Base-by-base conservation (phyloP, 1,140 invertebrate genomes). In the Papilio helenus region DNA sequence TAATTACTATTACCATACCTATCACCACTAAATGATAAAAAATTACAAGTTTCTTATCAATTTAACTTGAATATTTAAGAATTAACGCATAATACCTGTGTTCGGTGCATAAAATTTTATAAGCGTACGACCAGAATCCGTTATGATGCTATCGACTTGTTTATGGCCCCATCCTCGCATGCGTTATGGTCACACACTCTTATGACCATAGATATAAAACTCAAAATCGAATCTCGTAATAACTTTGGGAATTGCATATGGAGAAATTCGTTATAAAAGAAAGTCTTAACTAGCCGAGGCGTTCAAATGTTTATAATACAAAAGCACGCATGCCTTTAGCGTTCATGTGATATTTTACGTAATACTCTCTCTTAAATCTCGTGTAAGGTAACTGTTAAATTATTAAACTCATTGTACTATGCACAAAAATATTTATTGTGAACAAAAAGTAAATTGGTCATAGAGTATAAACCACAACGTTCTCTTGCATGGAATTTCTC, bases 191-290 rank as follows among this genome's bases (percentile, higher is more conserved):
- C 61, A 34, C 61, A 29, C 61, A 61, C 20, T 1, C 61, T 65
- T 29, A 16, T 65, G 9, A 5, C 5, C 0, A 29, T 18, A 18
- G 10, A 1, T 26, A 65, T 29, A 65, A 65, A 65, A 65, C 61
- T 65, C 23, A 65, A 29, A 65, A 65, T 65, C 14, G 61, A 23
- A 3, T 61, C 1, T 34, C 1, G 9, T 34, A 10, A 26, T 12
- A 61, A 10, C 55, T 61, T 61, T 23, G 14, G 16, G n/a, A 10
- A 61, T 7, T 34, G 23, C 23, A 65, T 34, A 65, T 16, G 61
- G 61, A 65, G 61, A 65, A 65, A 65, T 65, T 65, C 61, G 61
- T 65, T 65, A 29, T 65, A 65, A 65, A 65, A 29, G 61, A 65
- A 65, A 65, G 61, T 65, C 26, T 65, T 65, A 29, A 29, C 23